These are phyloP conservation scores for Thripadectes ignobilis DNA, from an alignment of 2,797 vertebrate genomes.

Conservation along the genomic window DNA sequence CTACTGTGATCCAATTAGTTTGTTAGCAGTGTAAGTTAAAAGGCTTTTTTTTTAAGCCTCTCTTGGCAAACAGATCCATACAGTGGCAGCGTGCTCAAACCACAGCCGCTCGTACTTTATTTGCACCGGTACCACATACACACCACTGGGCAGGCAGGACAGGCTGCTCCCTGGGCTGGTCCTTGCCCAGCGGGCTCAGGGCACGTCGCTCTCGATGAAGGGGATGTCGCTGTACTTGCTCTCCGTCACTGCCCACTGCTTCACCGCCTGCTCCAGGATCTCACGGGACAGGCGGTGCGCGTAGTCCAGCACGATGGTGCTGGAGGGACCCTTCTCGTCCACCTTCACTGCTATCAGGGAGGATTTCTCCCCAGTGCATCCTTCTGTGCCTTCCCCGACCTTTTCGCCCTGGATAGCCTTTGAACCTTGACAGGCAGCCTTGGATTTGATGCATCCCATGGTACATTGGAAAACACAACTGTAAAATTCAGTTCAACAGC, in stretches of 20 bases:
- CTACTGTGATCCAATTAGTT: background rate
- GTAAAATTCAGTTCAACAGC: constrained; percentile 48
- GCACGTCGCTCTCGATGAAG: constrained; percentile 91
- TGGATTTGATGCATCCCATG: constrained; percentile 98
- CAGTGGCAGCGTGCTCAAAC: background rate
- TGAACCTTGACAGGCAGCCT: constrained; percentile 79
- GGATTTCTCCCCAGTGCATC: constrained; percentile 73
- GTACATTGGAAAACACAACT: constrained; percentile 63
- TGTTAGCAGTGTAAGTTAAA: background rate
- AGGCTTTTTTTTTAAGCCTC: background rate
- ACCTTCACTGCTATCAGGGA: constrained; percentile 64
- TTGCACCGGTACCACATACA: constrained; percentile 1
- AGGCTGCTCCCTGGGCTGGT: background rate
- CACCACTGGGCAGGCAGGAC: background rate
- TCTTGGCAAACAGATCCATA: background rate
- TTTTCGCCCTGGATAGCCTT: constrained; percentile 67
- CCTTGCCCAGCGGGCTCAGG: constrained; percentile 79
- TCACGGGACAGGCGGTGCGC: constrained; percentile 90
- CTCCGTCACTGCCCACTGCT: constrained; percentile 90
- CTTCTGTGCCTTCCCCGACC: constrained; percentile 51
- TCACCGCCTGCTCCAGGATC: constrained; percentile 88
- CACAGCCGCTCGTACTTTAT: background rate
- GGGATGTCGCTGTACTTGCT: constrained; percentile 93
- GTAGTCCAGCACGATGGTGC: constrained; percentile 82
- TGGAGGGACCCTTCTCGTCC: constrained; percentile 60